Evolutionary conservation across 2,888 invertebrate genomes (phyloP).

Genomic region (Dynastes hyllus): DNA sequence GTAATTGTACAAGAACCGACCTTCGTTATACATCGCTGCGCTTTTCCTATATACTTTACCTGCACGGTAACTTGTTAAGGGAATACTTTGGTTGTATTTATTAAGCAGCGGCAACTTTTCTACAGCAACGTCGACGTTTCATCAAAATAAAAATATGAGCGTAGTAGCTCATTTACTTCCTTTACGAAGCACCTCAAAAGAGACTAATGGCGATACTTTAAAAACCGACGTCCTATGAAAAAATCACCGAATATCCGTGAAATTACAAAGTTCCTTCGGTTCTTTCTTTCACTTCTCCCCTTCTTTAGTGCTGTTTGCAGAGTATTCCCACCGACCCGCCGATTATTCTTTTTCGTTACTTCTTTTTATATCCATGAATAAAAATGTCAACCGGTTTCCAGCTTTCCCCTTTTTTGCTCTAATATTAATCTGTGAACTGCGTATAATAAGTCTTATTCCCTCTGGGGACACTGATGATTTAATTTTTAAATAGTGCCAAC

Average conservation of each 20-base stretch:
- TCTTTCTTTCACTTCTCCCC: background rate
- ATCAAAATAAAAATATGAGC: constrained; percentile 54
- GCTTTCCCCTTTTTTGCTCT: background rate
- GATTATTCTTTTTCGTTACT: background rate
- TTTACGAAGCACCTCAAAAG: constrained; percentile 39
- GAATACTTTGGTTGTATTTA: constrained; percentile 5
- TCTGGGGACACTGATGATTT: constrained; percentile 13
- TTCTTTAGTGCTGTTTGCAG: background rate
- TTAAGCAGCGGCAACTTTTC: constrained; percentile 28
- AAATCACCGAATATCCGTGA: constrained; percentile 63
- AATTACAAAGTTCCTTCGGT: constrained; percentile 64
- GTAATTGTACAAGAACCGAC: constrained; percentile 48
- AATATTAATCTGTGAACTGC: constrained; percentile 49
- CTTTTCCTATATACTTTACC: constrained; percentile 52
- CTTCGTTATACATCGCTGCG: constrained; percentile 55
- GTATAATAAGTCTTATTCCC: constrained; percentile 28
- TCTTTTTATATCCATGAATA: constrained; percentile 60
- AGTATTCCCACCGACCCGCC: background rate
- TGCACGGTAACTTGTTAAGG: constrained; percentile 9
- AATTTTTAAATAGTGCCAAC: constrained; percentile 27
- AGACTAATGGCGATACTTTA: constrained; percentile 64
- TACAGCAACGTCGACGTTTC: constrained; percentile 23
- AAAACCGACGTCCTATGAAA: constrained; percentile 61
- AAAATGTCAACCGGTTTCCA: constrained; percentile 57
- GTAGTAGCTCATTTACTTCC: constrained; percentile 20